Conservation (phyloP, 2,113 vertebrate species). For the Perca schrenkii region DNA sequence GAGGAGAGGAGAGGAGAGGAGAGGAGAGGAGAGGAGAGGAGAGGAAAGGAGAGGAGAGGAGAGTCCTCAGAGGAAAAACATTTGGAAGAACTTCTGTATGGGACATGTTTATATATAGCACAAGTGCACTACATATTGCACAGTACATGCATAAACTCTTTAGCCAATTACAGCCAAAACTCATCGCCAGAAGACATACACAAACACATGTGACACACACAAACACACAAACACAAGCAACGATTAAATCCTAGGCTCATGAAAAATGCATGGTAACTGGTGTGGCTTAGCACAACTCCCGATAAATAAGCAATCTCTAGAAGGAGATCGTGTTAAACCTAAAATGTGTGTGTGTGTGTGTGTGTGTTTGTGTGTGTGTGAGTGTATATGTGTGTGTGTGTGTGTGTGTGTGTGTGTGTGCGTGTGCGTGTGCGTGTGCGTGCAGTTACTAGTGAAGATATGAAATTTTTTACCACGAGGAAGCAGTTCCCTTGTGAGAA, state of each 20-base stretch:
- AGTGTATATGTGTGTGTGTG: background rate
- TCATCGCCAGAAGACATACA: constrained; percentile 46
- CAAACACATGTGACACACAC: constrained; percentile 46
- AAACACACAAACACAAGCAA: constrained; percentile 30
- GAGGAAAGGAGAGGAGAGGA: background rate
- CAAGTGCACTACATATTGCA: constrained; percentile 47
- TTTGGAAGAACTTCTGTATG: constrained; percentile 52
- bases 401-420: constrained; percentile 4
- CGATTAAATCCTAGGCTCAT: constrained; percentile 75
- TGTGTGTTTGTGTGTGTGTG: constrained; percentile 16
- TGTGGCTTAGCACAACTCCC: constrained; percentile 70
- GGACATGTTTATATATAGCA: constrained; percentile 65
- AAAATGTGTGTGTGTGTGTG: constrained; percentile 24
- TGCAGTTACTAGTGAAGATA: constrained; percentile 25
- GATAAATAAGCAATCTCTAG: constrained; percentile 80
- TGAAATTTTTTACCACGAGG: constrained; percentile 57
- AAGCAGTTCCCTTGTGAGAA: constrained; percentile 46
- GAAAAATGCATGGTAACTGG: constrained; percentile 81
- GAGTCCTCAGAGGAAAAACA: constrained; percentile 53
- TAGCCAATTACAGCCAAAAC: constrained; percentile 65
- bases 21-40: constrained; percentile 15
- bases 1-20: background rate
- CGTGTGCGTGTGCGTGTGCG: background rate
- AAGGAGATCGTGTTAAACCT: constrained; percentile 69
- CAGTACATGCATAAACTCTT: constrained; percentile 59